A percentile compares a stretch with the other conserved stretches of the same genome.
Conservation (phyloP, 2,888 invertebrate genomes). For the Anticlea derivata region DNA sequence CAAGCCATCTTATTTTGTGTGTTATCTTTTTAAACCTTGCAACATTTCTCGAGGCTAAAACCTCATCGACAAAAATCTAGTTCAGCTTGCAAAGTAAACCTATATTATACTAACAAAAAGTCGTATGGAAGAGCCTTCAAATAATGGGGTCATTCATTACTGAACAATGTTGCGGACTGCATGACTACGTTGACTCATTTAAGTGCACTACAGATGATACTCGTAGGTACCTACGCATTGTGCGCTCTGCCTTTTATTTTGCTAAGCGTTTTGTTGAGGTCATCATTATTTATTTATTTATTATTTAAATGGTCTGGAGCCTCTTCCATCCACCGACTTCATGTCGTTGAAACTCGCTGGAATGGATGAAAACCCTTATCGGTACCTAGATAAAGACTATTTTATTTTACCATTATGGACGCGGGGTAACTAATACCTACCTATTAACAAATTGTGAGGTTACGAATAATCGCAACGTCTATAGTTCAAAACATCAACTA, state of each 20-base stretch:
- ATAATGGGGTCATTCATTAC: conserved; percentile 61
- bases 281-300: too few species aligned
- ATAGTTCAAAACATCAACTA: conserved; percentile 4
- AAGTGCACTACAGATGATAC: conserved; percentile 18
- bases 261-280: not conserved
- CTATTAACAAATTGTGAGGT: too few species aligned
- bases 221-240: too few species aligned
- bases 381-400: too few species aligned
- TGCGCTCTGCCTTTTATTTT: conserved; percentile 2
- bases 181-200: conserved; percentile 39
- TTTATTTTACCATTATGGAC: too few species aligned
- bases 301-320: too few species aligned
- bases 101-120: conserved; percentile 35
- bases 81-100: not conserved
- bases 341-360: too few species aligned
- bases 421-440: too few species aligned
- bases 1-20: too few species aligned
- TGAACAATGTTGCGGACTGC: conserved; percentile 60
- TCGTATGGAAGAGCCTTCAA: conserved; percentile 57
- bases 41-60: not conserved
- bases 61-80: not conserved
- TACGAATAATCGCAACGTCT: too few species aligned
- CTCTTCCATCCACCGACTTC: too few species aligned
- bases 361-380: too few species aligned
- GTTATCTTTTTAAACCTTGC: not conserved